Percentiles rank a stretch among this genome's conserved stretches.
Conservation (phyloP, 2,113 vertebrate species). For the Numida meleagris region DNA sequence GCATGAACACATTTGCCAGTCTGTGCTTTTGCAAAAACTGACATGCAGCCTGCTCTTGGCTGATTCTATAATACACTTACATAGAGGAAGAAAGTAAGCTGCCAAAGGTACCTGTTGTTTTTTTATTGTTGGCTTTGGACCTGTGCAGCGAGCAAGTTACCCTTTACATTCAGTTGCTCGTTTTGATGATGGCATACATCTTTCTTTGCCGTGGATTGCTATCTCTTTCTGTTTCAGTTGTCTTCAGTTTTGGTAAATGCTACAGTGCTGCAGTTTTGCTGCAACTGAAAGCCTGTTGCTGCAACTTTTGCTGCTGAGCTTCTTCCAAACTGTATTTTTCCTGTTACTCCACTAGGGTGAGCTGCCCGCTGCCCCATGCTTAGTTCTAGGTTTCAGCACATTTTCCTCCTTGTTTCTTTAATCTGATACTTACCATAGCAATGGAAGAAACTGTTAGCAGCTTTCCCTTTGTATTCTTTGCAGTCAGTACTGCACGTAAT, state of each 20-base stretch:
- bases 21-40: not conserved
- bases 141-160: not conserved
- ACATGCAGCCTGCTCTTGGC: not conserved
- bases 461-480: not conserved
- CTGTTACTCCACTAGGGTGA: not conserved
- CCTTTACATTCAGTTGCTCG: not conserved
- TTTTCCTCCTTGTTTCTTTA: not conserved
- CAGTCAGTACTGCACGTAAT: not conserved
- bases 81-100: not conserved
- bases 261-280: not conserved
- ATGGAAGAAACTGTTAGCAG: not conserved
- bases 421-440: not conserved
- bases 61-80: not conserved
- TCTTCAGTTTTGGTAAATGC: not conserved
- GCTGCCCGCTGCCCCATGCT: not conserved
- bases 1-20: not conserved
- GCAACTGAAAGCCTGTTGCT: not conserved
- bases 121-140: not conserved
- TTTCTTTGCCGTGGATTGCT: not conserved
- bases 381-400: not conserved
- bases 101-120: not conserved
- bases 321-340: not conserved
- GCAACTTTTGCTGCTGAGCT: not conserved
- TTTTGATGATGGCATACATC: not conserved
- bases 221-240: not conserved